Evolutionary conservation across 2,797 vertebrate species (phyloP), one percentile per base, ranked within the genome.

Genomic region (Rhyacichthys aspro): DNA sequence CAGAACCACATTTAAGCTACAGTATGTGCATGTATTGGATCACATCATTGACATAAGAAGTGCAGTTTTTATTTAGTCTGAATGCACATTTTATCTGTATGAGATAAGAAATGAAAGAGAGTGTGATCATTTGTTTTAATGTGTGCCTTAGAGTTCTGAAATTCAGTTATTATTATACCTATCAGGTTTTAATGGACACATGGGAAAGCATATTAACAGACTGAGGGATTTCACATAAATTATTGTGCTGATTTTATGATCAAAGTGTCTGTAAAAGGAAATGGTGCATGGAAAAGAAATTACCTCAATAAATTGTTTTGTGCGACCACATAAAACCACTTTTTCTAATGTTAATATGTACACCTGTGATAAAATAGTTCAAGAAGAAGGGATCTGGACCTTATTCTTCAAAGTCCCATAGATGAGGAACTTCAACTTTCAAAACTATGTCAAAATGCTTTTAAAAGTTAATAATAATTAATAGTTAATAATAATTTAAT

Each of bases 91-190:
- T 46, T 46, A 32, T 23, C n/a, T 48, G 8, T 48, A n/a, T n/a
- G n/a, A n/a, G n/a, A n/a, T n/a, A n/a, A n/a, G n/a, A n/a, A n/a
- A n/a, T n/a, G n/a, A n/a, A n/a, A n/a, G n/a, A n/a, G n/a, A n/a
- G n/a, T n/a, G 44, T 60, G 49, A 12, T 11, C 45, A 42, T 67
- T 69, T 7, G 14, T 38, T 32, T 48, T 60, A 15, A 55, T 11
- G 37, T 58, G 67, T 86, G 83, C 74, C 77, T 85, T 83, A 19
- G 67, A 59, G 34, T 36, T n/a, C 3, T 62, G 19, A 74, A 72
- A 65, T 12, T 11, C 34, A 17, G 50, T 56, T 5, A 52, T 48
- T 17, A 60, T 48, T 17, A 59, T 43, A 63, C 19, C 54, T 37
- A 12, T 14, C 33, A 19, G 49, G 48, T 4, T 43, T 50, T 23